phyloP scores from a whole-genome alignment of 2,113 vertebrate species.

The Paradisaea rubra region DNA sequence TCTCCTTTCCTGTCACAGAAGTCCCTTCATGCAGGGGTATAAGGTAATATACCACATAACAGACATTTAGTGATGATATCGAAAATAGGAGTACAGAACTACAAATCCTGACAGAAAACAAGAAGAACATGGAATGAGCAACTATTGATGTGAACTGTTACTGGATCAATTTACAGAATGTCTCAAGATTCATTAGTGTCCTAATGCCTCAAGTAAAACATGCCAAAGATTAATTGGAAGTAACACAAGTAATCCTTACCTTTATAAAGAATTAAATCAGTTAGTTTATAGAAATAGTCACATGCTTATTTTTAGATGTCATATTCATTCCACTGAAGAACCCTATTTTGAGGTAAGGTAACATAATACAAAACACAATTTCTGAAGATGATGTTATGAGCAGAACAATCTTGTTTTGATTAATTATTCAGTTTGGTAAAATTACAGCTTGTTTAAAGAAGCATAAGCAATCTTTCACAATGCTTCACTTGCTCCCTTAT shows the following conservation, averaged over 20 bases:
- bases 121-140: neutral
- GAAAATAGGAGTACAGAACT: neutral
- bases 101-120: neutral
- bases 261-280: neutral
- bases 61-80: neutral
- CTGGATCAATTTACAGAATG: neutral
- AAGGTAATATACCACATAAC: neutral
- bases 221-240: neutral
- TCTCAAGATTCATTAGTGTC: neutral
- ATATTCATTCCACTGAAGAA: neutral
- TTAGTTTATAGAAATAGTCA: neutral
- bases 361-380: neutral
- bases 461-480: conserved; percentile 31
- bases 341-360: neutral
- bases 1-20: neutral
- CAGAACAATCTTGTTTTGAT: conserved; percentile 23
- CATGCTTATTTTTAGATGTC: neutral
- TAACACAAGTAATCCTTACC: neutral
- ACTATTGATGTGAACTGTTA: neutral
- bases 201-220: neutral
- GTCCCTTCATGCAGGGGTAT: neutral
- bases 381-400: neutral
- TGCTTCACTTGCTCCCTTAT: conserved; percentile 23
- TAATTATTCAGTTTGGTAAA: conserved; percentile 47
- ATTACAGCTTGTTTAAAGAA: conserved; percentile 23